phyloP scores from a whole-genome alignment of 2,113 vertebrate genomes.

The Anas platyrhynchos region DNA sequence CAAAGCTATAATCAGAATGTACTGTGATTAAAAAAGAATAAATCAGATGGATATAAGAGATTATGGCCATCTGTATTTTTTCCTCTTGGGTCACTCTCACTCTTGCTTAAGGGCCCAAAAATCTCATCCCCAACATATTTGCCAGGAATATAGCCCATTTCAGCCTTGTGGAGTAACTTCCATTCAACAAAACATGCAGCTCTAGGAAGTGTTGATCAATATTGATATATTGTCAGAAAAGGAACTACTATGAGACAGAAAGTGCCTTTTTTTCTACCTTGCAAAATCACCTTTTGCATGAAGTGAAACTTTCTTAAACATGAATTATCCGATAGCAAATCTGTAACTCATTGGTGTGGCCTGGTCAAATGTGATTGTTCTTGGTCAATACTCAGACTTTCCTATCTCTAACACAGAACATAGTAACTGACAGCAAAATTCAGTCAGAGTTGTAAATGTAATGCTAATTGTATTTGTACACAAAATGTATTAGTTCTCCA shows the following conservation, averaged over 20 bases:
- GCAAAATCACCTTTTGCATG: not conserved
- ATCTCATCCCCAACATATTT: not conserved
- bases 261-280: not conserved
- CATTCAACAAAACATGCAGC: not conserved
- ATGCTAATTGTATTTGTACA: fast-evolving
- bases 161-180: not conserved
- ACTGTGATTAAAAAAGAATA: conserved; percentile 61
- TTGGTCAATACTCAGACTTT: not conserved
- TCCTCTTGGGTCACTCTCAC: not conserved
- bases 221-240: not conserved
- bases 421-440: not conserved
- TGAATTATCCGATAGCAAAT: fast-evolving
- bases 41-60: conserved; percentile 48
- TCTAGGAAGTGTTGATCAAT: not conserved
- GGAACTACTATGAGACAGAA: not conserved
- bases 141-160: not conserved
- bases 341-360: not conserved
- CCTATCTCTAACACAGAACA: fast-evolving
- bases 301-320: not conserved
- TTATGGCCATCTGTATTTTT: conserved; percentile 56
- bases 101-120: not conserved
- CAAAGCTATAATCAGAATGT: conserved; percentile 75
- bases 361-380: not conserved
- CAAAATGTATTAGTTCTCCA: fast-evolving
- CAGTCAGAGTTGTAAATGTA: not conserved